phyloP scores from a whole-genome alignment of 2,888 invertebrate genomes.

The Acanthosoma haemorrhoidale region DNA sequence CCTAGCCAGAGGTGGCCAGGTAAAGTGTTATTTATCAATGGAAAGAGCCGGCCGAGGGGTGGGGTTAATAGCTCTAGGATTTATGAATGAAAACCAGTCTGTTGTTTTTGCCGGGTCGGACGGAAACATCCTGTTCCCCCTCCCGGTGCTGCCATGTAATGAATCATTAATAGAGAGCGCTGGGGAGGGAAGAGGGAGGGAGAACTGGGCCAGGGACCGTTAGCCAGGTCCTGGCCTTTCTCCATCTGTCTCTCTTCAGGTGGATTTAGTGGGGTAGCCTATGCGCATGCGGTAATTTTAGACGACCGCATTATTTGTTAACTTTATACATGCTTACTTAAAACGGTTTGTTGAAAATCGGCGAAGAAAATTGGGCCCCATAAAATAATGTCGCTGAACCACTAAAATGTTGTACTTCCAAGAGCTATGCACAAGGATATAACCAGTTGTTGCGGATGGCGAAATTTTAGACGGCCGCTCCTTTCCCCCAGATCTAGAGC shows the following conservation, averaged over 20 bases:
- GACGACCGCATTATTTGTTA: too few species aligned
- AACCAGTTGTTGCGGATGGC: too few species aligned
- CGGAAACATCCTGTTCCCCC: constrained; percentile 31
- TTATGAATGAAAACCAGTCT: constrained; percentile 34
- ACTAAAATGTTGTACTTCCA: too few species aligned
- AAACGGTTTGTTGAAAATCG: too few species aligned
- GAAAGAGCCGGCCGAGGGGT: constrained; percentile 6
- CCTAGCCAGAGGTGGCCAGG: background rate
- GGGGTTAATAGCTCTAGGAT: constrained; percentile 30
- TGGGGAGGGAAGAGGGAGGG: background rate
- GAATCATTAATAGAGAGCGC: constrained; percentile 30
- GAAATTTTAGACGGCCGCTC: too few species aligned
- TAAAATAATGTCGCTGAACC: too few species aligned
- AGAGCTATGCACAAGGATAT: too few species aligned
- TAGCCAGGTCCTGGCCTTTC: constrained; percentile 22
- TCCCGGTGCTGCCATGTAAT: constrained; percentile 24
- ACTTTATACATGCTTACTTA: too few species aligned
- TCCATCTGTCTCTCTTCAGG: constrained; percentile 9
- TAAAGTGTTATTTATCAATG: constrained; percentile 13
- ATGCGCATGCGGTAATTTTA: too few species aligned
- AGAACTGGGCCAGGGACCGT: constrained; percentile 31
- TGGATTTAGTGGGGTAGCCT: too few species aligned
- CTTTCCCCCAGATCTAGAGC: too few species aligned
- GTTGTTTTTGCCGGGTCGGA: constrained; percentile 21
- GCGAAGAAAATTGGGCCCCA: too few species aligned